Percentiles rank a stretch among this genome's conserved stretches.
These are phyloP conservation scores for Aepyceros melampus DNA, from an alignment of 2,113 vertebrate genomes.

Conservation along the genomic window DNA sequence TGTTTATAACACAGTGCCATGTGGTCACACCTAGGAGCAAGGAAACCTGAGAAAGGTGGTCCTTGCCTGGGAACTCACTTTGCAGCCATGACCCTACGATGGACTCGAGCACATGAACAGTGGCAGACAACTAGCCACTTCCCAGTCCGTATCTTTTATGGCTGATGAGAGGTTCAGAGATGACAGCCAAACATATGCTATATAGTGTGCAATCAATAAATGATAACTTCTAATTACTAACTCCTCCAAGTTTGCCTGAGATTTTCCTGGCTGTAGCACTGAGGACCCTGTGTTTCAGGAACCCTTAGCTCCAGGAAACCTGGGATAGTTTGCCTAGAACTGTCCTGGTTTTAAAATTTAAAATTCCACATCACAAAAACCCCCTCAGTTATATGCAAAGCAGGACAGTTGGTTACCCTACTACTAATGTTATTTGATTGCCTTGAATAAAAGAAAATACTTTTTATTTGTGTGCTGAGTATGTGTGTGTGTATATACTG, in stretches of 20 bases:
- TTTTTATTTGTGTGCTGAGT: neutral
- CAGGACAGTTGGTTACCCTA: neutral
- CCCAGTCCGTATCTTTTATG: neutral
- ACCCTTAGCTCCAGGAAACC: neutral
- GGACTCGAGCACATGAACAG: fast-evolving
- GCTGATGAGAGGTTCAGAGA: neutral
- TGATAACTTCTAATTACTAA: neutral
- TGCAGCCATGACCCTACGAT: neutral
- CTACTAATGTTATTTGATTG: neutral
- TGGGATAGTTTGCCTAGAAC: neutral
- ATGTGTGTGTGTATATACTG: neutral
- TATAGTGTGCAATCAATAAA: neutral
- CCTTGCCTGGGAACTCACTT: neutral
- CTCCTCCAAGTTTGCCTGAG: neutral
- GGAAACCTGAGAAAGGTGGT: neutral
- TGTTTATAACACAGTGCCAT: neutral
- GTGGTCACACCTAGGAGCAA: neutral
- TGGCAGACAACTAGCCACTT: neutral
- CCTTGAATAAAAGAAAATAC: neutral
- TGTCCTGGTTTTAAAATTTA: neutral
- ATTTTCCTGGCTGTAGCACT: neutral
- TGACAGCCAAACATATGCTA: neutral
- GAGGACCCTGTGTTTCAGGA: neutral
- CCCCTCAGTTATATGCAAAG: neutral
- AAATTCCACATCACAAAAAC: neutral